Evolutionary conservation across 1,140 invertebrate genomes (phyloP).

Genomic region (Aphidius gifuensis): DNA sequence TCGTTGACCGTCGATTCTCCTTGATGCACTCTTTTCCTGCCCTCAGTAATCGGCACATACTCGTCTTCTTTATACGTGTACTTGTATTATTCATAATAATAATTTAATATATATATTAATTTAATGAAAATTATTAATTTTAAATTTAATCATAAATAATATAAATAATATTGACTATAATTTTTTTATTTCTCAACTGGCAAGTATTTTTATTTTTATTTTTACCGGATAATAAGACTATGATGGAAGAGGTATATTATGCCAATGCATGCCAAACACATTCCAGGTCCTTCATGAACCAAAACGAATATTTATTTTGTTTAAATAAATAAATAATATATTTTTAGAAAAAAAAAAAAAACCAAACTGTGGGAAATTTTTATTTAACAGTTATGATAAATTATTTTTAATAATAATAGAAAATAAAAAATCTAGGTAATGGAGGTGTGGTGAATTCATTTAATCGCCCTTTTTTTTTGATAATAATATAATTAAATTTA

Average conservation of each 20-base stretch:
- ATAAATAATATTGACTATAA: no score
- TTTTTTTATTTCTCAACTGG: background rate
- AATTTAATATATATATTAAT: background rate
- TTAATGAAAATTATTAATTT: no score
- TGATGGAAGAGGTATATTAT: no score
- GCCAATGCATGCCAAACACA: background rate
- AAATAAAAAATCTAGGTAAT: no score
- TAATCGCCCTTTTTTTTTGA: no score
- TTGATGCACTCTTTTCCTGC: constrained; percentile 17
- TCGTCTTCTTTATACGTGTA: background rate
- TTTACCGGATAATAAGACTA: background rate
- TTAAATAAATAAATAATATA: no score
- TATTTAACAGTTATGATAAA: no score
- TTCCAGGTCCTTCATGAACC: constrained; percentile 7
- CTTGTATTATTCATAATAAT: background rate
- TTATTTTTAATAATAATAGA: no score
- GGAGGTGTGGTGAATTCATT: no score
- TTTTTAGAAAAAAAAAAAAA: background rate
- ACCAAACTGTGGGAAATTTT: constrained; percentile 18
- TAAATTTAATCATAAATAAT: no score
- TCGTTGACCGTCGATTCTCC: constrained; percentile 37
- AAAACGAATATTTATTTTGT: background rate
- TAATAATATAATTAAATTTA: no score
- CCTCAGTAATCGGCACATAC: background rate
- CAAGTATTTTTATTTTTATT: background rate